phyloP scores from a whole-genome alignment of 92 coral and sea anemone species.

The Phymanthus crucifer region DNA sequence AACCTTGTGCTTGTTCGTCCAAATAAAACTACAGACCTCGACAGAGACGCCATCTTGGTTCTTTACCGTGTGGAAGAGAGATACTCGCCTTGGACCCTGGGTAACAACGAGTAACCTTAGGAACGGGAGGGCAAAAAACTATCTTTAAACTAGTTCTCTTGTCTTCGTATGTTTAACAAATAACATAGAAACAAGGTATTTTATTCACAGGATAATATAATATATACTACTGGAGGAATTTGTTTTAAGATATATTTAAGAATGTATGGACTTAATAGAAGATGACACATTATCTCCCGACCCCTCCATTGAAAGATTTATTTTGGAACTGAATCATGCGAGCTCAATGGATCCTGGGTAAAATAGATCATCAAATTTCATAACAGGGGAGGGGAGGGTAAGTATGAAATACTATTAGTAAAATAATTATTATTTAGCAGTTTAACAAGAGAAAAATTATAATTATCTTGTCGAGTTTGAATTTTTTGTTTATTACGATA shows the following conservation, averaged over 20 bases:
- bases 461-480: no score
- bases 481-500: no score
- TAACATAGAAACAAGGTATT: background rate
- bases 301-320: background rate
- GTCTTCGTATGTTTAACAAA: background rate
- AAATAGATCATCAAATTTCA: no score
- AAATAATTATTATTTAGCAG: no score
- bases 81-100: conserved; percentile 15
- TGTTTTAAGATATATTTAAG: no score
- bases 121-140: conserved; percentile 9
- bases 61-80: conserved; percentile 13
- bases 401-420: no score
- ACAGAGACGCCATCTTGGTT: conserved; percentile 89
- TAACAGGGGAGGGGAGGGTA: no score
- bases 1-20: conserved; percentile 96
- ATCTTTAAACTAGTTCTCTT: background rate
- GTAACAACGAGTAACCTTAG: background rate
- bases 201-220: background rate
- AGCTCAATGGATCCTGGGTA: no score
- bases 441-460: no score
- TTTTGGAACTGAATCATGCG: background rate
- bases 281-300: background rate
- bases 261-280: background rate
- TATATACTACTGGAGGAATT: background rate
- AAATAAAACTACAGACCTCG: conserved; percentile 72